Base-by-base conservation (phyloP, 2,113 vertebrate species). In the Psittacara wagleri region DNA sequence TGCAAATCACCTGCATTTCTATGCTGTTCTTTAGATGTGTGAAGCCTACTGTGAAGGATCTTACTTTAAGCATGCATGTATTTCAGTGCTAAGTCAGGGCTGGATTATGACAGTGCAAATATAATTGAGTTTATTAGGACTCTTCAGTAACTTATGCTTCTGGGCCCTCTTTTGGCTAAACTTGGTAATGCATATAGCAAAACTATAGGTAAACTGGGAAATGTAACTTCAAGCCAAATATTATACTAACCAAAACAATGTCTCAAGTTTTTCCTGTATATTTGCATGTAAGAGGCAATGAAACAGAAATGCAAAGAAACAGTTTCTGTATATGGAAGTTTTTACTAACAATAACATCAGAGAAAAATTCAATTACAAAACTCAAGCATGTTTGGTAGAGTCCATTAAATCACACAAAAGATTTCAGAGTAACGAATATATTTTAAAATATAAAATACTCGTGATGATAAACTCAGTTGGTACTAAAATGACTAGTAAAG, bases 161-260 rank as follows among this genome's bases (percentile, higher is more conserved):
- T 94, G 82, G 33, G 92, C 94, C 90, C 95, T 97, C 95, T 93
- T 83, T 87, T 94, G 95, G 90, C 46, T 54, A 28, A 88, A 13
- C 8, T 1, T 7, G 72, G 88, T 63, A 96, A 81, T 54, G 76
- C 92, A 74, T 20, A 55, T 1, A 64, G 16, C 41, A 83, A 69
- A 90, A 73, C 4, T 12, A 27, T 6, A 24, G 23, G 0, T 39
- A 39, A 39, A 33, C 35, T 5, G 7, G 23, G 12, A 73, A 82
- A 54, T 27, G 3, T 19, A 89, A 67, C 13, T 64, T 88, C 29
- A 78, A 43, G 8, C 1, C 51, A 77, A 62, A 25, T 54, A 18
- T 35, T 52, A 6, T 2, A 13, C 3, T 39, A 62, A 49, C 3
- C 16, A 77, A 37, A 19, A 28, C 48, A 57, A 17, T 5, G 15